These are phyloP conservation scores for Trissolcus japonicus DNA, from an alignment of 2,888 invertebrate species.

Conservation along the genomic window DNA sequence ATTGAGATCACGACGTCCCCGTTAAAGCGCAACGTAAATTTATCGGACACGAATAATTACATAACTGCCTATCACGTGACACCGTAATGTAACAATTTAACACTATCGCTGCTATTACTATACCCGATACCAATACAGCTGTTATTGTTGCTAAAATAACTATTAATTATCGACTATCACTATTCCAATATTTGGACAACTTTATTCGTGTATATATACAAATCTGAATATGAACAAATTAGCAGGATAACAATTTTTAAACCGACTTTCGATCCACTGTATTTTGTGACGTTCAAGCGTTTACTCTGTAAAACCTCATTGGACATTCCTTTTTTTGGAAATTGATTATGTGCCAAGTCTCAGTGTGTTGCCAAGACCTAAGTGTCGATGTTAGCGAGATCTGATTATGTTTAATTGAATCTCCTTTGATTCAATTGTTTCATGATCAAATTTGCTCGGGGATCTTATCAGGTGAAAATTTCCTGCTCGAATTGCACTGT, in stretches of 20 bases:
- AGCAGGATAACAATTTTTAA: constrained; percentile 15
- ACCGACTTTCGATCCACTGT: constrained; percentile 6
- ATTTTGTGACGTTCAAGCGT: constrained; percentile 6
- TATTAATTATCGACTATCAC: constrained; percentile 33
- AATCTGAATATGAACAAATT: constrained; percentile 25
- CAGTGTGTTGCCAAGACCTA: background rate
- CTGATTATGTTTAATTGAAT: constrained; percentile 22
- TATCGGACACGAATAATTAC: constrained; percentile 16
- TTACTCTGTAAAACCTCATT: background rate
- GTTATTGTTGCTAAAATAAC: constrained; percentile 26
- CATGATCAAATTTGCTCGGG: constrained; percentile 12
- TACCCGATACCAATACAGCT: constrained; percentile 26
- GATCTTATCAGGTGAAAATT: constrained; percentile 26
- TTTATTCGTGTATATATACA: constrained; percentile 23
- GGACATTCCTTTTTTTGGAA: background rate
- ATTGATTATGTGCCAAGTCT: constrained; percentile 1
- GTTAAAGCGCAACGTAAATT: constrained; percentile 12
- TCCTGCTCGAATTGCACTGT: constrained; percentile 16
- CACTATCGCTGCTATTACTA: constrained; percentile 34
- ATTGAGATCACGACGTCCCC: too few species aligned
- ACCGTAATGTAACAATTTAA: constrained; percentile 33
- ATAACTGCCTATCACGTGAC: constrained; percentile 42
- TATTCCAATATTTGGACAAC: constrained; percentile 29
- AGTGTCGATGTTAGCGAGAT: constrained; percentile 1
- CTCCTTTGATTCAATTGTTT: constrained; percentile 11